Percentiles rank a stretch among this genome's conserved stretches.
Conservation (phyloP, 53 echinoderm and acorn worm species). For the Crossaster papposus region DNA sequence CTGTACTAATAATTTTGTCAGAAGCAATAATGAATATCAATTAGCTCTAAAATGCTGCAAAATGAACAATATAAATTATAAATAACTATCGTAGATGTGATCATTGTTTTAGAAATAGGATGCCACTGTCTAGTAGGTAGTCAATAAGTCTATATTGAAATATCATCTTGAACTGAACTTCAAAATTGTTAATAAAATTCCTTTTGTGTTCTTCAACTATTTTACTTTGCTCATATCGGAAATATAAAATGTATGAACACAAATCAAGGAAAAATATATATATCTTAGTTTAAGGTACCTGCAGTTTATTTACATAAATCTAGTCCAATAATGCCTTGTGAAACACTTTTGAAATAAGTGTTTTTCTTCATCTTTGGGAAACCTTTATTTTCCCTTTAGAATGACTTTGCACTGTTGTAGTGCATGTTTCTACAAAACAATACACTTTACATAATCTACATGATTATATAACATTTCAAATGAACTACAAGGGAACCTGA, state of each 20-base stretch:
- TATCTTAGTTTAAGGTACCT: background rate
- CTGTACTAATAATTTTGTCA: background rate
- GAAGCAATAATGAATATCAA: background rate
- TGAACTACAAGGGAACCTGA: too few species aligned
- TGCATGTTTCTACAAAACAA: too few species aligned
- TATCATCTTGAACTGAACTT: background rate
- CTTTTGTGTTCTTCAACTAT: background rate
- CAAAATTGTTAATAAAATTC: background rate
- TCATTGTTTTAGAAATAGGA: too few species aligned
- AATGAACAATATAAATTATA: too few species aligned
- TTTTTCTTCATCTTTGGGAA: background rate
- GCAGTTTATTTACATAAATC: background rate
- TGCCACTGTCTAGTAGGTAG: background rate
- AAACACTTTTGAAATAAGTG: background rate
- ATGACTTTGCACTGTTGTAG: too few species aligned
- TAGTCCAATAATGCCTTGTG: background rate
- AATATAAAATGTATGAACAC: background rate
- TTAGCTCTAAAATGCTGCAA: too few species aligned
- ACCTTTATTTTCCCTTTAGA: too few species aligned
- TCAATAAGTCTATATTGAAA: background rate
- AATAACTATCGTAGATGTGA: too few species aligned
- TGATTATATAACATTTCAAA: too few species aligned
- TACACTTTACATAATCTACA: too few species aligned
- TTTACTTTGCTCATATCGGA: background rate
- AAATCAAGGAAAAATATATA: background rate